Percentiles rank a stretch among this genome's conserved stretches.
Conservation (phyloP, 1,140 invertebrate species). For the Ectropis grisescens region DNA sequence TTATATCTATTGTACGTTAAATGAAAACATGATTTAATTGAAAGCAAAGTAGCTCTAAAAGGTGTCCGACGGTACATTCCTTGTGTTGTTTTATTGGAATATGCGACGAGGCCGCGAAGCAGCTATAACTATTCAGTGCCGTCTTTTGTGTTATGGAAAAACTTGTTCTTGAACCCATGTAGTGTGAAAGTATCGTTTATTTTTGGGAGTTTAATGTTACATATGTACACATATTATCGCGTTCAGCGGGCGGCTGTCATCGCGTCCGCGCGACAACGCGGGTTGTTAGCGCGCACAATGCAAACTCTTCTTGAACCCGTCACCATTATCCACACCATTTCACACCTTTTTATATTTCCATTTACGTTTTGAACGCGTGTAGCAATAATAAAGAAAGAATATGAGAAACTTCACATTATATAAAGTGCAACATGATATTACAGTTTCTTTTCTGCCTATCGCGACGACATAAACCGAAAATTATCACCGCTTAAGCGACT, state of each 20-base stretch:
- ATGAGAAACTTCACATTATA: too few species aligned
- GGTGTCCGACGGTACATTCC: slow-evolving; percentile 60
- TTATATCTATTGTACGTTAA: too few species aligned
- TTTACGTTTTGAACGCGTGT: too few species aligned
- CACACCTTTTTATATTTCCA: slow-evolving; percentile 2
- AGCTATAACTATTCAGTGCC: slow-evolving; percentile 70
- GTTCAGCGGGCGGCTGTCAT: slow-evolving; percentile 41
- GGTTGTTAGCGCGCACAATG: slow-evolving; percentile 51
- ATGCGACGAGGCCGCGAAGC: slow-evolving; percentile 63
- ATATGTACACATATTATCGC: slow-evolving; percentile 69
- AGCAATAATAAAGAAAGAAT: too few species aligned
- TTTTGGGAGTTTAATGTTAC: slow-evolving; percentile 69
- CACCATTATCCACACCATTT: slow-evolving; percentile 26
- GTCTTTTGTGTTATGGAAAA: slow-evolving; percentile 71
- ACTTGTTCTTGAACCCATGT: slow-evolving; percentile 70
- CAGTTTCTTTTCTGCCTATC: too few species aligned
- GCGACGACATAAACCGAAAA: too few species aligned
- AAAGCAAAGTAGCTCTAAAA: too few species aligned
- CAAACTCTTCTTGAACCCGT: slow-evolving; percentile 20
- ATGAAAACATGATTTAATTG: too few species aligned
- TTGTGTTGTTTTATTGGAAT: slow-evolving; percentile 68
- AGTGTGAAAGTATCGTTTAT: slow-evolving; percentile 69
- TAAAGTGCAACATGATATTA: too few species aligned
- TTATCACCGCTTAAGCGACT: too few species aligned
- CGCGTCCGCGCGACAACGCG: slow-evolving; percentile 18